Evolutionary conservation across 30 jellyfish, hydroid and myxozoan genomes (phyloP).

Genomic region (Aurelia sp.): DNA sequence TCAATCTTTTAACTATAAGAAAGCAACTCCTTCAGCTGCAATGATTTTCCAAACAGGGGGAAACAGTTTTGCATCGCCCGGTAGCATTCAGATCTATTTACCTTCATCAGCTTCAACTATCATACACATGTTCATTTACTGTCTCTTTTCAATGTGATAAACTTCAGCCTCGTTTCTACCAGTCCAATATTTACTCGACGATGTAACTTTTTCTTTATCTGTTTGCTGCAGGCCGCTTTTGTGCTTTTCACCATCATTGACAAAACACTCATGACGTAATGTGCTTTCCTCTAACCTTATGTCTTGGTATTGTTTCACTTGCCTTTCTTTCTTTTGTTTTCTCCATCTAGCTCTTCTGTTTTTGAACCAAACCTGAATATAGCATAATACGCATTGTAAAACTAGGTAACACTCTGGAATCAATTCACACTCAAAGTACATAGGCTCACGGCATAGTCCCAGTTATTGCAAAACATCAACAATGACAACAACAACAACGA

Average conservation of each 20-base stretch:
- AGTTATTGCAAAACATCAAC: too few relatives aligned
- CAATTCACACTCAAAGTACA: too few relatives aligned
- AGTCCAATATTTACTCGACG: constrained; percentile 32
- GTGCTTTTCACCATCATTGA: constrained; percentile 68
- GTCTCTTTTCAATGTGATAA: constrained; percentile 47
- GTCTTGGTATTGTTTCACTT: constrained; percentile 70
- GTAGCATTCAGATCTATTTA: too few relatives aligned
- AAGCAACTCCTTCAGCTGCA: too few relatives aligned
- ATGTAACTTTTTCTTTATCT: constrained; percentile 16
- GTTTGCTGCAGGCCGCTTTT: constrained; percentile 9
- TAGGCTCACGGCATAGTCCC: too few relatives aligned
- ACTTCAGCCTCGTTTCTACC: constrained; percentile 37
- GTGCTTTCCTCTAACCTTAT: constrained; percentile 63
- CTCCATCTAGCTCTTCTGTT: constrained; percentile 98
- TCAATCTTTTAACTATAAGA: too few relatives aligned
- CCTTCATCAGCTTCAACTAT: not conserved
- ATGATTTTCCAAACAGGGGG: too few relatives aligned
- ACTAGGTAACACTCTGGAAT: too few relatives aligned
- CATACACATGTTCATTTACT: not conserved
- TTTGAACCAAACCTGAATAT: constrained; percentile 83
- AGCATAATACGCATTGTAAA: too few relatives aligned
- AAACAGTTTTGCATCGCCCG: too few relatives aligned
- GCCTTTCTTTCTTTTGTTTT: constrained; percentile 88
- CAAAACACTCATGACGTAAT: constrained; percentile 65
- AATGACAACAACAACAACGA: too few relatives aligned